A percentile compares a stretch with the other conserved stretches of the same genome.
Conservation (phyloP, 2,888 invertebrate species). For the Tenthredo scrophulariae region DNA sequence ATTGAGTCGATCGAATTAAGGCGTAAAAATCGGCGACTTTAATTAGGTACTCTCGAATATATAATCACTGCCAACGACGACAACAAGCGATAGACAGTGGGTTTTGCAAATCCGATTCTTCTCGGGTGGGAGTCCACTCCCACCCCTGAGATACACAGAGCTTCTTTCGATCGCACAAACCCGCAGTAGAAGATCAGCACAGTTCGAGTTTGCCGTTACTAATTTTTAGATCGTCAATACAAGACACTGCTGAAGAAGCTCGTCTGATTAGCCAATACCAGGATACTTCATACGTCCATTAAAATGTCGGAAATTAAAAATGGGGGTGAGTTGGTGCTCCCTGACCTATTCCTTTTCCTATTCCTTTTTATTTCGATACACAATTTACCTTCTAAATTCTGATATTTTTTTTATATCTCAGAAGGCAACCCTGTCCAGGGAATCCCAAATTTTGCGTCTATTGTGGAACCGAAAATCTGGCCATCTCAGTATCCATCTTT, state of each 20-base stretch:
- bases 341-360: neutral
- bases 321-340: neutral
- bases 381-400: neutral
- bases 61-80: neutral
- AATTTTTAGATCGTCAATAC: neutral
- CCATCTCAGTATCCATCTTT: slow-evolving; percentile 17
- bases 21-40: neutral
- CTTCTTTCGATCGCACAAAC: neutral
- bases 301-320: neutral
- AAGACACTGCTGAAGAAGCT: neutral
- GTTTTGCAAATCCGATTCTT: neutral
- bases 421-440: neutral
- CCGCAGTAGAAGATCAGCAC: neutral
- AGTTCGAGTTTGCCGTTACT: neutral
- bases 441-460: neutral
- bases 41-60: neutral
- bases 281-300: neutral
- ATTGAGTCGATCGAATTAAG: neutral
- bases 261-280: neutral
- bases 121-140: neutral
- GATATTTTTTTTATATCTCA: neutral
- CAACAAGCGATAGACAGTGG: neutral
- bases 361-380: neutral
- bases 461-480: neutral
- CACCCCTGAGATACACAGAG: neutral